Evolutionary conservation across 2,888 invertebrate genomes (phyloP).

Genomic region (Synergus itoensis): DNA sequence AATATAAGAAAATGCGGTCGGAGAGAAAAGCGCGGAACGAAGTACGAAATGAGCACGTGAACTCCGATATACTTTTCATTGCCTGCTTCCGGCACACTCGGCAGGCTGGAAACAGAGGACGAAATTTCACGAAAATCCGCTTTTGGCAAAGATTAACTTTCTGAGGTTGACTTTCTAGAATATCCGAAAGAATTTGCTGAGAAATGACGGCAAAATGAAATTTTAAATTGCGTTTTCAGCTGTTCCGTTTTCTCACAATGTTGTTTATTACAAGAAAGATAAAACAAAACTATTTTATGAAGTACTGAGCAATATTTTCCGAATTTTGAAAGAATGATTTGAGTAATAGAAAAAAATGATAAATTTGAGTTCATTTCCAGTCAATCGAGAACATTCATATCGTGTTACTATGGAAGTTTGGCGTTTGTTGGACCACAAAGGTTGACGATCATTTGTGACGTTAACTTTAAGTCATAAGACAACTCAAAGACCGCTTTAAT

Average conservation of each 20-base stretch:
- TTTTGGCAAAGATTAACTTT: slow-evolving; percentile 27
- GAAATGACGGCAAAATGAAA: background rate
- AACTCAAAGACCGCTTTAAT: slow-evolving; percentile 44
- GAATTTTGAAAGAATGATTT: background rate
- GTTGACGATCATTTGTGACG: slow-evolving; percentile 36
- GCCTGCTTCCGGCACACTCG: slow-evolving; percentile 28
- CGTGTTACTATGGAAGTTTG: slow-evolving; percentile 12
- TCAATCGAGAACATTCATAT: slow-evolving; percentile 23
- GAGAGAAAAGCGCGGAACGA: slow-evolving; percentile 5
- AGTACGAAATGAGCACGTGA: slow-evolving; percentile 30
- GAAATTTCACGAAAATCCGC: slow-evolving; percentile 25
- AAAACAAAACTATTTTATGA: background rate
- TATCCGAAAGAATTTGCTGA: slow-evolving; percentile 4
- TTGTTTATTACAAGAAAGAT: background rate
- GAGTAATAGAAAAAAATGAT: background rate
- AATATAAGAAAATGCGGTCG: slow-evolving; percentile 30
- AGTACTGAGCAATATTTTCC: no score
- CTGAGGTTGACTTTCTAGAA: slow-evolving; percentile 1
- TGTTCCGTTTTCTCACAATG: background rate
- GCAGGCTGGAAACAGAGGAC: slow-evolving; percentile 27
- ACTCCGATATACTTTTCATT: slow-evolving; percentile 25
- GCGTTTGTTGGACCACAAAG: slow-evolving; percentile 41
- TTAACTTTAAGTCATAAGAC: slow-evolving; percentile 35
- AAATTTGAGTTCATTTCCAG: background rate
- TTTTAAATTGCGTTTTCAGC: background rate